phyloP scores from a whole-genome alignment of 2,113 vertebrate species.

The Lampris incognitus region DNA sequence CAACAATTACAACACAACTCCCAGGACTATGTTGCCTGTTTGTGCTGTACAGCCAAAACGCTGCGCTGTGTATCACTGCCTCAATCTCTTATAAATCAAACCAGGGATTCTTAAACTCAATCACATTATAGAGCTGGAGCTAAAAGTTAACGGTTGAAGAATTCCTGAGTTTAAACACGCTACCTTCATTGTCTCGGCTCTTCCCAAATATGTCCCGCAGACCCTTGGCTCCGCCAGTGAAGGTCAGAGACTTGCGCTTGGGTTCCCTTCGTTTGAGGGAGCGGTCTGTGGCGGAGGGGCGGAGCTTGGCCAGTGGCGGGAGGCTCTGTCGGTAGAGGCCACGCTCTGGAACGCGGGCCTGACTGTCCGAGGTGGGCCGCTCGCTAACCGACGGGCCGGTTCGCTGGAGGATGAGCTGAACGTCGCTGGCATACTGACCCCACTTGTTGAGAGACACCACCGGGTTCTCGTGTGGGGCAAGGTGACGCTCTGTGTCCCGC shows the following conservation, averaged over 20 bases:
- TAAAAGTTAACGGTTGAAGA: neutral
- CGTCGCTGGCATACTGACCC: slow-evolving; percentile 96
- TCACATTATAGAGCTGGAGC: too few species aligned
- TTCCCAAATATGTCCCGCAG: slow-evolving; percentile 93
- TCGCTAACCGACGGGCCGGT: slow-evolving; percentile 92
- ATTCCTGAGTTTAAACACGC: slow-evolving; percentile 49
- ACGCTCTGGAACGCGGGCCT: slow-evolving; percentile 86
- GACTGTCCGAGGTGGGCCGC: slow-evolving; percentile 88
- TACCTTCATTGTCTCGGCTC: slow-evolving; percentile 86
- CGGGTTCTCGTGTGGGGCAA: slow-evolving; percentile 93
- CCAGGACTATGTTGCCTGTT: too few species aligned
- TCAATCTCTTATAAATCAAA: too few species aligned
- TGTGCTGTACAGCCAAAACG: too few species aligned
- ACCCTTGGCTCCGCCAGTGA: slow-evolving; percentile 90
- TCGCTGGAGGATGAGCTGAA: slow-evolving; percentile 92
- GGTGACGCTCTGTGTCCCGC: slow-evolving; percentile 93
- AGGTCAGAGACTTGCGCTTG: slow-evolving; percentile 95
- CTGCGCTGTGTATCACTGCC: too few species aligned
- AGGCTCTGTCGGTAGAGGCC: slow-evolving; percentile 92
- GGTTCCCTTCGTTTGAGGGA: slow-evolving; percentile 91
- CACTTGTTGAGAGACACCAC: slow-evolving; percentile 96
- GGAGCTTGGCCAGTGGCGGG: slow-evolving; percentile 91
- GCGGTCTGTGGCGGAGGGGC: slow-evolving; percentile 84
- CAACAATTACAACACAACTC: too few species aligned
- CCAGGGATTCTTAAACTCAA: too few species aligned